Conservation (phyloP, 1,140 invertebrate species). For the Zaprionus camerounensis region DNA sequence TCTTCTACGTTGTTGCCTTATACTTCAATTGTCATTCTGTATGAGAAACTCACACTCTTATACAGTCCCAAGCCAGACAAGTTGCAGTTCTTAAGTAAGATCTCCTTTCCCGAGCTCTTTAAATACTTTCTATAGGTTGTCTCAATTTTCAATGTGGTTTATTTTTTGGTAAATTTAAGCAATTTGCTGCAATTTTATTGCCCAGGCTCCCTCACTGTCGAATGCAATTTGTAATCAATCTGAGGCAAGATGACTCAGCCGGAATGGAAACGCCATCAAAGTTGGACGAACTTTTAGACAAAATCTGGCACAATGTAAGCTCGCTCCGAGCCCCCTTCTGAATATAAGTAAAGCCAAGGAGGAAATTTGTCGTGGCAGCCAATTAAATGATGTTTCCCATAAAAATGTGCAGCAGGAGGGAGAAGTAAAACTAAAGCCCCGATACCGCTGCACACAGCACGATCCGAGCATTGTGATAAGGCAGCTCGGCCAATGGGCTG, state of each 20-base stretch:
- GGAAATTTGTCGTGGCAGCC: conserved; percentile 56
- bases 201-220: not conserved
- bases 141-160: not conserved
- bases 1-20: too few relatives aligned
- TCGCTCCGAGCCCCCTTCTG: conserved; percentile 6
- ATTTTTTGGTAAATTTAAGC: not conserved
- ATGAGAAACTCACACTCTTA: too few relatives aligned
- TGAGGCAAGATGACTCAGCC: conserved; percentile 50
- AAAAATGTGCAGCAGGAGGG: conserved; percentile 69
- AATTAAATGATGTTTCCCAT: conserved; percentile 79
- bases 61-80: too few relatives aligned
- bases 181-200: conserved; percentile 5
- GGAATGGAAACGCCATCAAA: conserved; percentile 47
- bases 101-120: not conserved
- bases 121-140: not conserved
- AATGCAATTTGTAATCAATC: conserved; percentile 54
- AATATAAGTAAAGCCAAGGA: conserved; percentile 4
- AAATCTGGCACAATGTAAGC: conserved; percentile 52
- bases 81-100: too few relatives aligned
- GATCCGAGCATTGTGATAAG: conserved; percentile 70
- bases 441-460: conserved; percentile 36
- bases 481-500: conserved; percentile 34
- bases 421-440: conserved; percentile 50
- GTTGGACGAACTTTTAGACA: conserved; percentile 52
- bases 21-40: too few relatives aligned